Percentiles rank a stretch among this genome's conserved stretches.
Evolutionary conservation across 2,113 vertebrate species (phyloP).

Genomic region (Sceloporus undulatus): DNA sequence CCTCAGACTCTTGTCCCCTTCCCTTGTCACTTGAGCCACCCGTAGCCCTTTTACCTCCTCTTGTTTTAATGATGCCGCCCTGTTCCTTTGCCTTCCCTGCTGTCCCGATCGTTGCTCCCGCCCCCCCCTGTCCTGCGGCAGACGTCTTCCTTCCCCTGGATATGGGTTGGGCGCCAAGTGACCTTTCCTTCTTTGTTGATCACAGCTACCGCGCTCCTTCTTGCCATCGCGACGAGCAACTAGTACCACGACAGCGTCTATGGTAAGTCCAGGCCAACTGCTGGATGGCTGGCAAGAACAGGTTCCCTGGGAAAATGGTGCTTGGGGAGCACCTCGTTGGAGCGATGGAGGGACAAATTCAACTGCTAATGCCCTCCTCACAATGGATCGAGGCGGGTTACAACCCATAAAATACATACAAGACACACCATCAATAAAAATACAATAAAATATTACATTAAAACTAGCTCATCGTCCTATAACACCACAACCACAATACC

Average conservation of each 20-base stretch:
- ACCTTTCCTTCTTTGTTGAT: constrained; percentile 90
- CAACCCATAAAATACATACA: too few species aligned
- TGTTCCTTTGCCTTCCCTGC: constrained; percentile 24
- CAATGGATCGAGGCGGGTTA: too few species aligned
- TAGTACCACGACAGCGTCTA: constrained; percentile 91
- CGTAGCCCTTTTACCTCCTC: fast-evolving
- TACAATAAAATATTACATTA: too few species aligned
- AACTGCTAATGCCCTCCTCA: too few species aligned
- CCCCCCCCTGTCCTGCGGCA: constrained; percentile 93
- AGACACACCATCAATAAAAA: too few species aligned
- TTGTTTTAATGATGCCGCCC: not conserved
- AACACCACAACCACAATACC: too few species aligned
- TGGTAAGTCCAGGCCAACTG: constrained; percentile 80
- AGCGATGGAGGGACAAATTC: too few species aligned
- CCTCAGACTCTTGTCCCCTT: not conserved
- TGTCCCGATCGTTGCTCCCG: constrained; percentile 86
- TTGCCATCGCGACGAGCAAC: constrained; percentile 96
- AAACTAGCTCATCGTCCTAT: too few species aligned
- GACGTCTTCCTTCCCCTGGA: constrained; percentile 93
- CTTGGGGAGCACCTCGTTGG: too few species aligned
- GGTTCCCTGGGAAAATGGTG: too few species aligned
- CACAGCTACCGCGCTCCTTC: constrained; percentile 92
- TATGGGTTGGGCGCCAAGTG: constrained; percentile 93
- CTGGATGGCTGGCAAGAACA: too few species aligned
- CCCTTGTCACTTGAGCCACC: too few species aligned